Base-by-base conservation (phyloP, 2,797 vertebrate genomes). In the Vireo griseus region DNA sequence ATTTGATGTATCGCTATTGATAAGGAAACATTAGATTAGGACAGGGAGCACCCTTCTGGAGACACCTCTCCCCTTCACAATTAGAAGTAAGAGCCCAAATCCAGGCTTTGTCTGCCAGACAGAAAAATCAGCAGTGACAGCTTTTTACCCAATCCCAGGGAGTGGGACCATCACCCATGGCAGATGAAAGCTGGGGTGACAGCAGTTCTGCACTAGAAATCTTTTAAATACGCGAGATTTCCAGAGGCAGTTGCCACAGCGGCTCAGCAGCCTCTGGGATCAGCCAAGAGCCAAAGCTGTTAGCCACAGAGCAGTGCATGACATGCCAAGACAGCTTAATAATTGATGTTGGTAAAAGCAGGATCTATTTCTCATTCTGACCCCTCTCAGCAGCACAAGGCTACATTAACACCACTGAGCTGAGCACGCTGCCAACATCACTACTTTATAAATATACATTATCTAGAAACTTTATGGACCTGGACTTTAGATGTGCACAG, bases 311-410 rank as follows among this genome's bases (percentile, higher is more conserved):
- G 35, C 52, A 22, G 31, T 1, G 28, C 19, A 25, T 13, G 50
- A 62, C 57, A 50, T 12, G 72, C 87, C 72, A 86, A 84, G 66
- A 52, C 28, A 88, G 42, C 55, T 95, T 75, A 94, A 95, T 95
- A 92, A 94, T 86, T 93, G 33, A 95, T 76, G 62, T 4, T 35
- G 59, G 88, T 92, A 95, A 96, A 88, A 92, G 90, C 79, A 88
- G 58, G 51, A 88, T 90, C 88, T 51, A 59, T 55, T 90, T 86
- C 93, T 93, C 33, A 0, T 66, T 48, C 88, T 15, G 25, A 63
- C 33, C 71, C 79, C 54, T 67, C 84, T 82, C 58, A 81, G 81
- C 81, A 89, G 94, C 78, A 85, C 63, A 29, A 74, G 68, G 65
- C 63, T 74, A 13, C 92, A 86, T 90, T 86, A 95, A 88, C 40